Evolutionary conservation across 92 coral and sea anemone genomes (phyloP).

Genomic region (Pocillopora grandis): DNA sequence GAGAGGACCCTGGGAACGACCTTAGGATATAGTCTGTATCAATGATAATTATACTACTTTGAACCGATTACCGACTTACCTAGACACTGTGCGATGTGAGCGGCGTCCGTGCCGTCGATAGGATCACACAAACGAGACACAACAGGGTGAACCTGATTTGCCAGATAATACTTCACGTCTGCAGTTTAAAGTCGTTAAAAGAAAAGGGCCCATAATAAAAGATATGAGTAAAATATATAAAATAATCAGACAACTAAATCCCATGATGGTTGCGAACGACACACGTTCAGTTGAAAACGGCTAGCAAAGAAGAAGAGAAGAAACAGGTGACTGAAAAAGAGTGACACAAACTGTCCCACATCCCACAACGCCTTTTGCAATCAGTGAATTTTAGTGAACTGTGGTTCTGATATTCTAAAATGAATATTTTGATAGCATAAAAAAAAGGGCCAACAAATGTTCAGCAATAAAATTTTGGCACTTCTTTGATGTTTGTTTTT

Average conservation of each 20-base stretch:
- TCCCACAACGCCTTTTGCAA: too few relatives aligned
- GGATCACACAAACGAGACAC: slow-evolving; percentile 98
- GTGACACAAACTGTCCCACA: too few relatives aligned
- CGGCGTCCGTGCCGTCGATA: slow-evolving; percentile 96
- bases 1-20: too few relatives aligned
- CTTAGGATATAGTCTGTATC: too few relatives aligned
- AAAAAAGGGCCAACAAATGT: too few relatives aligned
- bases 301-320: background rate
- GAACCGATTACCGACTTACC: slow-evolving; percentile 15
- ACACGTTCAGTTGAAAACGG: background rate
- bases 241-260: too few relatives aligned
- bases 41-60: too few relatives aligned
- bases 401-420: background rate
- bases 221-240: background rate
- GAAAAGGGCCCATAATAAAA: background rate
- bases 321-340: too few relatives aligned
- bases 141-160: slow-evolving; percentile 97
- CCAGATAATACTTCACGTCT: slow-evolving; percentile 82
- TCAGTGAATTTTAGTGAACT: background rate
- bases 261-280: background rate
- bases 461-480: background rate
- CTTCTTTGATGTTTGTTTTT: background rate
- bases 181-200: background rate
- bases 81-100: slow-evolving; percentile 89
- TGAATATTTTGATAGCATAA: background rate